phyloP scores from a whole-genome alignment of 2,113 vertebrate genomes.

The Sceloporus undulatus region DNA sequence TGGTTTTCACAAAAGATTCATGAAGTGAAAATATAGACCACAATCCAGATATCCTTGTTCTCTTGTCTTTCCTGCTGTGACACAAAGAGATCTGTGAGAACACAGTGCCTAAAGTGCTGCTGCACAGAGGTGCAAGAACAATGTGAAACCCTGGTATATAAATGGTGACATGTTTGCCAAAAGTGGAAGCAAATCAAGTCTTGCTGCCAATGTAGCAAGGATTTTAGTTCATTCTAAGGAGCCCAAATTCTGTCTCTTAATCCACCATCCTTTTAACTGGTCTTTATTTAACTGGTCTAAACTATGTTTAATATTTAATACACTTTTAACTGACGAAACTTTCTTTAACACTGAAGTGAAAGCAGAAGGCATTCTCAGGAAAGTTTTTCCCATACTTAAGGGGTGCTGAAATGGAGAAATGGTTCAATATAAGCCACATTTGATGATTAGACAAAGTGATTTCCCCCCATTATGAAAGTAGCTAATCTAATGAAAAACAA shows the following conservation, averaged over 20 bases:
- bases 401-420: not conserved
- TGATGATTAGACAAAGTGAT: slow-evolving; percentile 3
- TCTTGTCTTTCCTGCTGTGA: not conserved
- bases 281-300: not conserved
- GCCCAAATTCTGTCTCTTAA: not conserved
- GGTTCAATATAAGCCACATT: no score
- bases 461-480: not conserved
- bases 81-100: not conserved
- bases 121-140: not conserved
- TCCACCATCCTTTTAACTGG: not conserved
- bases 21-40: not conserved
- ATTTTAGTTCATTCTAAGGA: not conserved
- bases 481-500: slow-evolving; percentile 31
- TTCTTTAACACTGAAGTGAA: not conserved
- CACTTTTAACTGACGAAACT: not conserved
- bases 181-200: not conserved
- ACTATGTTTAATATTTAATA: not conserved
- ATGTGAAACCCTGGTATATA: not conserved
- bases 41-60: not conserved
- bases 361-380: not conserved
- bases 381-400: not conserved
- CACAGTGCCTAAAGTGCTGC: not conserved
- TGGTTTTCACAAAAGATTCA: not conserved
- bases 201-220: not conserved
- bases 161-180: not conserved